A percentile compares a stretch with the other conserved stretches of the same genome.
Conservation (phyloP, 1,140 invertebrate species). For the Hyles euphorbiae region DNA sequence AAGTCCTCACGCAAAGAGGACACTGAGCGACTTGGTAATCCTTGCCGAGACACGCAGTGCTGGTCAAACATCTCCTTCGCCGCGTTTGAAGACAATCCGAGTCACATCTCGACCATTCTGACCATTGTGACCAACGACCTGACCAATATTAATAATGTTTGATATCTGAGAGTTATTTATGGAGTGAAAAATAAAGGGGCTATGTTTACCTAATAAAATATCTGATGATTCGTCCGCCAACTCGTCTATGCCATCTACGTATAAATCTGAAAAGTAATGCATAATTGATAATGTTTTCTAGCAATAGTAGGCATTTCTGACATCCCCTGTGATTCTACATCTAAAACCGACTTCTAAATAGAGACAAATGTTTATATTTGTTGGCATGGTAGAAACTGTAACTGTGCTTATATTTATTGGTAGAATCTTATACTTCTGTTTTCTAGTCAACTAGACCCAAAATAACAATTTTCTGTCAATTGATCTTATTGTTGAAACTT, state of each 20-base stretch:
- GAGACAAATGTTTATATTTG: too few species aligned
- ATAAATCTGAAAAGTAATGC: slow-evolving; percentile 56
- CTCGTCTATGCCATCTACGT: slow-evolving; percentile 58
- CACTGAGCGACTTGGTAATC: slow-evolving; percentile 65
- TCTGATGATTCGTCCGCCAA: slow-evolving; percentile 63
- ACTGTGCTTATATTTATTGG: too few species aligned
- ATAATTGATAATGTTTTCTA: too few species aligned
- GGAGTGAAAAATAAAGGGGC: not conserved
- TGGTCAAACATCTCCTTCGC: slow-evolving; percentile 84
- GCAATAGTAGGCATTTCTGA: too few species aligned
- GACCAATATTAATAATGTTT: not conserved
- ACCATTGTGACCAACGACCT: slow-evolving; percentile 90
- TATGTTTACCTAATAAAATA: slow-evolving; percentile 44
- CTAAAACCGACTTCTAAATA: too few species aligned
- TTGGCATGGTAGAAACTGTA: too few species aligned
- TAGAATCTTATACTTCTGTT: too few species aligned
- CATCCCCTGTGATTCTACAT: too few species aligned
- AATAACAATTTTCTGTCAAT: too few species aligned
- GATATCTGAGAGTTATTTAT: not conserved
- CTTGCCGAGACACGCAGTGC: slow-evolving; percentile 70
- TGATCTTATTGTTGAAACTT: too few species aligned
- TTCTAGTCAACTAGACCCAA: too few species aligned
- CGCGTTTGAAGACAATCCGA: slow-evolving; percentile 89
- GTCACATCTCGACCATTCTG: slow-evolving; percentile 90
- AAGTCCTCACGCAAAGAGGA: slow-evolving; percentile 58